Conservation (phyloP, 37 sponge, comb jelly and placozoan species). For the Eunapius fragilis region DNA sequence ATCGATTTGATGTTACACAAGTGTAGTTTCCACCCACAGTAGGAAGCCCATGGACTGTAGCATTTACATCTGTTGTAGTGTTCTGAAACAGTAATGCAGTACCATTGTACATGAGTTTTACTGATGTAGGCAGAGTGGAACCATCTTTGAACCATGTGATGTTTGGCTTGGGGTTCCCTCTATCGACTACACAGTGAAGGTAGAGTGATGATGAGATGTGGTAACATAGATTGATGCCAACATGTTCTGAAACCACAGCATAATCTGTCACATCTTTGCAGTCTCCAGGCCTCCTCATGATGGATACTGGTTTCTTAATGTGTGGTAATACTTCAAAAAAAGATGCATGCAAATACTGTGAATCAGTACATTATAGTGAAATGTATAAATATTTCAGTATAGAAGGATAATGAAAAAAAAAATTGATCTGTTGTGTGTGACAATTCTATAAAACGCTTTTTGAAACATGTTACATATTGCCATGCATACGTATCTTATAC, state of each 20-base stretch:
- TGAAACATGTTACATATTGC: not conserved
- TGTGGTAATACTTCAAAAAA: not conserved
- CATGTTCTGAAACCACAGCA: not conserved
- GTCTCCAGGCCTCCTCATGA: not conserved
- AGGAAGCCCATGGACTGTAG: not conserved
- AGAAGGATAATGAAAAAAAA: too few species aligned
- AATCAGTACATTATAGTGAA: too few species aligned
- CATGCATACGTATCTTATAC: not conserved
- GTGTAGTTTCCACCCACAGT: slow-evolving; percentile 15
- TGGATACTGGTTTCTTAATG: not conserved
- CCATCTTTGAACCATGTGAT: slow-evolving; percentile 11
- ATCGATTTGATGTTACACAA: slow-evolving; percentile 3
- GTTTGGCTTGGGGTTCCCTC: not conserved
- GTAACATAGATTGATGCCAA: not conserved
- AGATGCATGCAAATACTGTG: too few species aligned
- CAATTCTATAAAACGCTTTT: too few species aligned
- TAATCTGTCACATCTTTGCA: not conserved
- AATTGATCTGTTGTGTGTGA: too few species aligned
- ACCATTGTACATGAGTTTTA: not conserved
- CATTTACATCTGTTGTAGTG: not conserved
- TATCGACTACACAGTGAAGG: not conserved
- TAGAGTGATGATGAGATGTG: not conserved
- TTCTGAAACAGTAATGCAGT: not conserved
- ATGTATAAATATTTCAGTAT: too few species aligned
- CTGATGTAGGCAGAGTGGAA: not conserved